Conservation (phyloP, 2,888 invertebrate species). For the Agrotis puta region DNA sequence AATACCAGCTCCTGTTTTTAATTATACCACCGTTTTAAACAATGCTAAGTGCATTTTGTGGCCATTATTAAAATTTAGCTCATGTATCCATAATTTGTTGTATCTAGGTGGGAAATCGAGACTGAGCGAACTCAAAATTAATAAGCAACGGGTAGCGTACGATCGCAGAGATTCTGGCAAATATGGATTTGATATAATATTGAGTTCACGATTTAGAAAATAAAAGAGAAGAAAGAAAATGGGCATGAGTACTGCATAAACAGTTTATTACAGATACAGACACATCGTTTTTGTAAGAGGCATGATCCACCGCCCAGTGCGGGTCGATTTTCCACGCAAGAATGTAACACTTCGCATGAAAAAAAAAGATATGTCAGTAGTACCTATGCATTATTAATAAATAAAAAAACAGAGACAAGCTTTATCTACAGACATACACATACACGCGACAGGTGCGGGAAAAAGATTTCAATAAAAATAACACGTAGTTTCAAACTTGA, state of each 20-base stretch:
- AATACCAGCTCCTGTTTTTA: not conserved
- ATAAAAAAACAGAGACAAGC: not conserved
- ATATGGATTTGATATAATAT: too few relatives aligned
- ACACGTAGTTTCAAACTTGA: conserved; percentile 8
- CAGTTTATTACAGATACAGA: too few relatives aligned
- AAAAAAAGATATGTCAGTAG: not conserved
- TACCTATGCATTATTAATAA: not conserved
- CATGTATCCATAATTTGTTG: too few relatives aligned
- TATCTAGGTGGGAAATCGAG: not conserved
- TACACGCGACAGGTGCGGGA: not conserved
- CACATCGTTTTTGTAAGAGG: too few relatives aligned
- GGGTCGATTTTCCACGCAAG: too few relatives aligned
- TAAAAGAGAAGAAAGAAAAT: too few relatives aligned
- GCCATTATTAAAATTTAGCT: too few relatives aligned
- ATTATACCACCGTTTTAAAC: not conserved
- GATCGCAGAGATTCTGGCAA: not conserved
- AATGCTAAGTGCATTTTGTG: too few relatives aligned
- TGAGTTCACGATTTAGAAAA: too few relatives aligned
- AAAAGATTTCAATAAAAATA: conserved; percentile 28
- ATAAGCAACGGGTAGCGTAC: not conserved
- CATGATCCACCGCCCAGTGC: too few relatives aligned
- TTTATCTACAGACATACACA: not conserved
- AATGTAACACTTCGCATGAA: not conserved
- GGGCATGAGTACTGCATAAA: too few relatives aligned
- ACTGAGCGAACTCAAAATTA: not conserved